Evolutionary conservation across 2,888 invertebrate species (phyloP).

Genomic region (Galerucella calmariensis): DNA sequence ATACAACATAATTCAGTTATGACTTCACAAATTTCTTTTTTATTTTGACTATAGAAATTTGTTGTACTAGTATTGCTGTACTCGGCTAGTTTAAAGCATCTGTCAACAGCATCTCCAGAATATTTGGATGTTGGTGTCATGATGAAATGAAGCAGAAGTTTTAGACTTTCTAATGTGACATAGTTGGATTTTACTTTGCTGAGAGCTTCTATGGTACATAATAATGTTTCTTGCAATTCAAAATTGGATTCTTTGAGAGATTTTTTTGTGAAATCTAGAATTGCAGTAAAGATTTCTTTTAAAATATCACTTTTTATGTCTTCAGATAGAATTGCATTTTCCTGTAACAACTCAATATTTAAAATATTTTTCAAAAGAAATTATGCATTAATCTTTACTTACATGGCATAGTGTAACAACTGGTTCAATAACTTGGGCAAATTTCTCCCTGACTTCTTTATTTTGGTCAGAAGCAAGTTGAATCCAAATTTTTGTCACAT

Average conservation of each 20-base stretch:
- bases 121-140: constrained; percentile 72
- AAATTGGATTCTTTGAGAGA: constrained; percentile 69
- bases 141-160: constrained; percentile 71
- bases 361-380: constrained; percentile 2
- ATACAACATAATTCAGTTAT: constrained; percentile 70
- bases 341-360: constrained; percentile 38
- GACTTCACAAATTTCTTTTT: constrained; percentile 70
- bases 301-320: constrained; percentile 63
- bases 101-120: constrained; percentile 69
- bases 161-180: constrained; percentile 57
- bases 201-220: constrained; percentile 69
- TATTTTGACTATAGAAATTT: constrained; percentile 71
- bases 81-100: constrained; percentile 70
- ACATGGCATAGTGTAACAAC: constrained; percentile 58
- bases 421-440: constrained; percentile 57
- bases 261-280: constrained; percentile 66
- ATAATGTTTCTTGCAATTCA: constrained; percentile 68
- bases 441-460: constrained; percentile 58
- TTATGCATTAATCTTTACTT: constrained; percentile 24
- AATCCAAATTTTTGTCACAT: constrained; percentile 62
- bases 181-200: constrained; percentile 49
- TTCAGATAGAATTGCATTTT: constrained; percentile 48
- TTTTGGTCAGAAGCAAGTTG: constrained; percentile 60
- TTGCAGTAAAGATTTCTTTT: constrained; percentile 63
- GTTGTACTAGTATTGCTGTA: constrained; percentile 68